Percentiles rank a stretch among this genome's conserved stretches.
phyloP scores from a whole-genome alignment of 2,888 invertebrate species.

The Diarsia brunnea region DNA sequence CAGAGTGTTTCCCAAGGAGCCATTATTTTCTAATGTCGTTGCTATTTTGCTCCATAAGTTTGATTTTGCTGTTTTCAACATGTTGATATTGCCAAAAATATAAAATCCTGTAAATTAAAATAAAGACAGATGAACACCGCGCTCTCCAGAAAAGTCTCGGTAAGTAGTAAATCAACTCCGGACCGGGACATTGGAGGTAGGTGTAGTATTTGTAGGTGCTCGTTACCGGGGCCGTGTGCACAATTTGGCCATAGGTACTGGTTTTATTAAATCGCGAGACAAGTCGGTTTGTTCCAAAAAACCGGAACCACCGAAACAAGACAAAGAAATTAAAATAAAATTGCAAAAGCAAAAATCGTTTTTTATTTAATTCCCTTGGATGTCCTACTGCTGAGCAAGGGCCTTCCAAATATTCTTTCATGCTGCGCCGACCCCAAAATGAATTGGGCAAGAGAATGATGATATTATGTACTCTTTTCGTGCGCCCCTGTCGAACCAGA shows the following conservation, averaged over 20 bases:
- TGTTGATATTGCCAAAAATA: slow-evolving; percentile 92
- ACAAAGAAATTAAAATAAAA: background rate
- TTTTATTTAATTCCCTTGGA: background rate
- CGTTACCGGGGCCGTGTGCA: background rate
- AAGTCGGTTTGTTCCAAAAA: background rate
- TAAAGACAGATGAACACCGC: slow-evolving; percentile 6
- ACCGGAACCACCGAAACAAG: background rate
- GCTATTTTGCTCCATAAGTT: slow-evolving; percentile 90
- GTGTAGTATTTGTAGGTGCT: too few species aligned
- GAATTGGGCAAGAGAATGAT: too few species aligned
- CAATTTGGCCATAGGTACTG: background rate
- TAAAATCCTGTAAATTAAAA: slow-evolving; percentile 89
- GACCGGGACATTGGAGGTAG: background rate
- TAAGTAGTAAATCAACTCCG: background rate
- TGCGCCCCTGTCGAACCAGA: background rate
- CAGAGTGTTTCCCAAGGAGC: slow-evolving; percentile 84
- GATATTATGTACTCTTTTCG: background rate
- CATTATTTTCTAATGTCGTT: slow-evolving; percentile 82
- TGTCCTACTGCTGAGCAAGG: background rate
- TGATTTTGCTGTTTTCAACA: slow-evolving; percentile 84
- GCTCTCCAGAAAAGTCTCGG: background rate
- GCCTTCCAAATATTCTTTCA: background rate
- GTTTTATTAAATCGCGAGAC: background rate
- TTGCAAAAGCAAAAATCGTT: background rate
- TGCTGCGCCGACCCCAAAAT: too few species aligned